Base-by-base conservation (phyloP, 2,888 invertebrate genomes). In the Drosophila setosimentum region DNA sequence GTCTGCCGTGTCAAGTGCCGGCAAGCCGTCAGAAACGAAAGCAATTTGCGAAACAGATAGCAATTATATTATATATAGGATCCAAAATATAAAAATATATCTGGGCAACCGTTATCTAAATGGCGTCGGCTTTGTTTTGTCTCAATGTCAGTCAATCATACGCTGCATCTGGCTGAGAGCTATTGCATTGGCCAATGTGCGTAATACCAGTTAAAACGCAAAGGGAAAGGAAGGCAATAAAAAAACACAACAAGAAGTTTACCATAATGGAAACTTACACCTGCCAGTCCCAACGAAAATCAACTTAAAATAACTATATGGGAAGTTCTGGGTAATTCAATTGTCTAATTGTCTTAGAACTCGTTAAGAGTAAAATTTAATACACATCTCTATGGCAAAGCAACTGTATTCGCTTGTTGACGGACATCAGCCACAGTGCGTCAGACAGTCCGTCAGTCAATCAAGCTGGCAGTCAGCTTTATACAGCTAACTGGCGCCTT, bases 151-250 rank as follows among this genome's bases (percentile, higher is more conserved):
- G 62, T 78, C 80, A 79, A 73, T 80, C 80, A 68, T 27, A 42
- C 49, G 66, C 54, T 67, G 76, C 75, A 78, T 50, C 72, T 68
- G 68, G 60, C 68, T 54, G 16, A 58, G 66, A 71, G 79, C 67
- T 42, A 21, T 16, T 73, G 70, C 85, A 63, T 51, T 68, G 45
- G 57, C 57, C 71, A 55, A 45, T 68, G 42, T 71, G 74, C 73
- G 68, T 71, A 69, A 68, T 69, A 84, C 50, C 76, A 68, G 77
- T 80, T 82, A 87, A 87, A 85, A 72, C 76, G 76, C 70, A 76
- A 73, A 73, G 61, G 61, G 55, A 57, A 65, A 55, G 55, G 59
- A 65, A 55, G 29, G 42, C 61, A 59, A 30, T 30, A 66, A 40
- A 40, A 33, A 48, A 32, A 59, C 6, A 29, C 8, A 57, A 40